Conservation (phyloP, 2,113 vertebrate genomes). For the human region DNA sequence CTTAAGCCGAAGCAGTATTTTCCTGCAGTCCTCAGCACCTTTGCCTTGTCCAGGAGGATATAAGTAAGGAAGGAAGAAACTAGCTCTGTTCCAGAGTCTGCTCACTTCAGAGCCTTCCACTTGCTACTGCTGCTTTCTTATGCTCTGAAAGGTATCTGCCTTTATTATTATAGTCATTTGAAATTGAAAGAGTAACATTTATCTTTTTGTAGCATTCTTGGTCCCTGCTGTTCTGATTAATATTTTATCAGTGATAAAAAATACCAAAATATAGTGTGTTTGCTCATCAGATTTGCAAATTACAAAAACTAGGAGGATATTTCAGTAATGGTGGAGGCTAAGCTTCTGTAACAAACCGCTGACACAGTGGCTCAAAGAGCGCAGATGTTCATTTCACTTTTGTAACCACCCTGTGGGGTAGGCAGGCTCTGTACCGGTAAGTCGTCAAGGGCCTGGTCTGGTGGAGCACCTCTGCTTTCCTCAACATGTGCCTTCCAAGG, state of each 20-base stretch:
- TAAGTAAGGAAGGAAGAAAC: neutral
- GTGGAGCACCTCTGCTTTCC: neutral
- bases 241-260: neutral
- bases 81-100: neutral
- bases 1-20: neutral
- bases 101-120: neutral
- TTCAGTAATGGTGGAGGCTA: neutral
- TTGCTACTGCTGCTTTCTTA: neutral
- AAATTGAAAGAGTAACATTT: neutral
- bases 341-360: neutral
- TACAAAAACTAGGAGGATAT: neutral
- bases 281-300: neutral
- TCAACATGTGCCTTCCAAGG: neutral
- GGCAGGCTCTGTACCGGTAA: neutral
- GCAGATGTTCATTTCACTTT: neutral
- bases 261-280: neutral
- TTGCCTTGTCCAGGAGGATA: neutral
- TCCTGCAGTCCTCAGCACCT: neutral
- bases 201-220: neutral
- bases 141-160: neutral
- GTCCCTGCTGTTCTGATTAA: neutral
- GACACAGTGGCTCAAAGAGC: neutral
- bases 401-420: neutral
- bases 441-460: neutral
- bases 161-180: neutral